Base-by-base conservation (phyloP, 2,797 vertebrate genomes). In the Dicrostonyx torquatus region DNA sequence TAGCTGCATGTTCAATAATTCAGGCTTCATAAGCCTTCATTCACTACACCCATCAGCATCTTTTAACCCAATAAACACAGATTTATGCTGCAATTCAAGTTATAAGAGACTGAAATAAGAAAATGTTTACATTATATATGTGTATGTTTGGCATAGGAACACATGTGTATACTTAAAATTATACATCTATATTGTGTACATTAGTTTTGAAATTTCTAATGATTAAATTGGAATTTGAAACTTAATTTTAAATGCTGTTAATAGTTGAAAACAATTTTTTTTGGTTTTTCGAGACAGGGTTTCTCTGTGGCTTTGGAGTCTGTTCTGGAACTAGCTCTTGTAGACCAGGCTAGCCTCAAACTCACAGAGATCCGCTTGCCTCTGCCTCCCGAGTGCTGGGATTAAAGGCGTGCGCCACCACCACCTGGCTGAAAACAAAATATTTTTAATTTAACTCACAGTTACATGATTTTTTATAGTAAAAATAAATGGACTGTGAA, bases 1-100 rank as follows among this genome's bases (percentile, higher is more conserved):
- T 91, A 95, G 95, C 95, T 97, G 90, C 43, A 90, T 94, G 85
- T 76, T 97, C 86, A 97, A 94, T 97, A 96, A 96, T 97, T 95
- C 90, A 97, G 87, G 43, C 15, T 84, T 87, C 58, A 0, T 90
- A 96, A 96, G 85, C 87, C 86, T 66, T 72, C 84, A 86, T 96
- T 95, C 94, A 95, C 93, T 94, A 95, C 62, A 31, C 70, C 50
- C 24, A 31, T 66, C 2, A 58, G 66, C 14, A 53, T 91, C 77
- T 73, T 90, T 94, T 89, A 86, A 95, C 31, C 64, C 80, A 91
- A 90, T 96, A 92, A 92, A 66, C 31, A 48, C 62, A 90, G 45
- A 95, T 78, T 85, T 45, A 82, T 15, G 9, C 9, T 91, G 12
- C 2, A 31, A 75, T 73, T 77, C 43, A 20, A 73, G n/a, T 43